Evolutionary conservation across 1,140 invertebrate species (phyloP).

Genomic region (Formica exsecta): DNA sequence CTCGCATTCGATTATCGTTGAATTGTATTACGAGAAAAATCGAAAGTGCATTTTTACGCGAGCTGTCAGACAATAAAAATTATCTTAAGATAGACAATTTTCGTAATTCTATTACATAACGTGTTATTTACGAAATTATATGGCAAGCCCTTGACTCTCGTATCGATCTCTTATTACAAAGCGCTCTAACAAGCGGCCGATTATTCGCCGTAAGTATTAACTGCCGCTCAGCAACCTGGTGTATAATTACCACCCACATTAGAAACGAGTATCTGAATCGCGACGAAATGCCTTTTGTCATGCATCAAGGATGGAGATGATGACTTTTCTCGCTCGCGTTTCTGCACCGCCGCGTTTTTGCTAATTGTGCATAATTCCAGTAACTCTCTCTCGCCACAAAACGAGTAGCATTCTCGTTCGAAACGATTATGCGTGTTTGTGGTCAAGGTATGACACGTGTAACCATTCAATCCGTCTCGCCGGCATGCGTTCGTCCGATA

Average conservation of each 20-base stretch:
- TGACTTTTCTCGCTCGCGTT: not conserved
- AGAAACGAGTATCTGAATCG: conserved; percentile 39
- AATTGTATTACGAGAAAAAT: not conserved
- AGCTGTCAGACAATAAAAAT: not conserved
- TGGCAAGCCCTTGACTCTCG: not conserved
- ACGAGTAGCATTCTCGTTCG: not conserved
- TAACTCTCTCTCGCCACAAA: conserved; percentile 20
- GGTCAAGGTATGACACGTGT: conserved; percentile 44
- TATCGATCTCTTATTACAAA: conserved; percentile 30
- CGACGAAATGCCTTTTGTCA: not conserved
- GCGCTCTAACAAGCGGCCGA: conserved; percentile 42
- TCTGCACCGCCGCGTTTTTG: not conserved
- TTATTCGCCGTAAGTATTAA: conserved; percentile 25
- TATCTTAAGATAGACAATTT: not conserved
- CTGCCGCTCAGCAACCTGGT: not conserved
- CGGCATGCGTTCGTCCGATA: not conserved
- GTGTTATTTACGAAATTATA: conserved; percentile 40
- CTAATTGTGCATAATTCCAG: not conserved
- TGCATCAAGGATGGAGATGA: not conserved
- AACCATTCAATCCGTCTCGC: not conserved
- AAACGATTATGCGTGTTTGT: conserved; percentile 51
- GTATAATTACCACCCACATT: conserved; percentile 41
- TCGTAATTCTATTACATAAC: conserved; percentile 8
- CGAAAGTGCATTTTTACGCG: not conserved
- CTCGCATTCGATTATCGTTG: conserved; percentile 31